Evolutionary conservation across 2,113 vertebrate genomes (phyloP), one percentile per base, ranked within the genome.

Genomic region (Choloepus hoffmanni): DNA sequence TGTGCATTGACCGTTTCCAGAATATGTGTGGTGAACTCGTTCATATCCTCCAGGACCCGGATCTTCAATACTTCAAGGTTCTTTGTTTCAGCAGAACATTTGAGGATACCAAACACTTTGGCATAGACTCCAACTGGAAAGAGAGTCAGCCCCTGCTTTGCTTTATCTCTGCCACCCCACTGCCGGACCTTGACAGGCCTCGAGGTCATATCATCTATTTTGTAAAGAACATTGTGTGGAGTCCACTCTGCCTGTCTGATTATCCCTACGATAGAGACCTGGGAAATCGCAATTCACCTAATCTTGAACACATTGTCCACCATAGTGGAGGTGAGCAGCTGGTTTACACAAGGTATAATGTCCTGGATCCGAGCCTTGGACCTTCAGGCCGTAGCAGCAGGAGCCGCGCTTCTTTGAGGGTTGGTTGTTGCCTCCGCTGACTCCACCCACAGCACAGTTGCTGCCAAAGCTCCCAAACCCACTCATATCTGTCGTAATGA

Each of bases 21-120:
- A 85, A 99, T 98, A 62, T 99, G 99, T 0, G 98, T 98, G 8
- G 99, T 99, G 36, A 99, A 98, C 96, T 99, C 98, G 26, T 99
- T 99, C 99, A 99, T 99, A 11, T 99, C 99, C 97, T 99, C 99
- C 85, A 99, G 95, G n/a, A 98, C 97, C 43, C 97, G 94, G 43
- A 99, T 98, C 36, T 98, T 94, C 83, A 94, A 26, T 1, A 83
- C 33, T 2, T 93, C 58, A 21, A 93, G 60, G 23, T 5, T 23
- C 45, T 45, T 78, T 23, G 10, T 18, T 65, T 33, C 74, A 0
- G 0, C 3, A 3, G 26, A 76, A 12, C 28, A 24, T 24, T 12
- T 24, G n/a, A 93, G 94, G 65, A 85, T 10, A 1, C 60, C n/a
- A 2, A 97, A 65, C 45, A 68, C 83, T 94, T 91, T 93, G 26